Conservation (phyloP, 2,888 invertebrate genomes). For the Ectemnius lituratus region DNA sequence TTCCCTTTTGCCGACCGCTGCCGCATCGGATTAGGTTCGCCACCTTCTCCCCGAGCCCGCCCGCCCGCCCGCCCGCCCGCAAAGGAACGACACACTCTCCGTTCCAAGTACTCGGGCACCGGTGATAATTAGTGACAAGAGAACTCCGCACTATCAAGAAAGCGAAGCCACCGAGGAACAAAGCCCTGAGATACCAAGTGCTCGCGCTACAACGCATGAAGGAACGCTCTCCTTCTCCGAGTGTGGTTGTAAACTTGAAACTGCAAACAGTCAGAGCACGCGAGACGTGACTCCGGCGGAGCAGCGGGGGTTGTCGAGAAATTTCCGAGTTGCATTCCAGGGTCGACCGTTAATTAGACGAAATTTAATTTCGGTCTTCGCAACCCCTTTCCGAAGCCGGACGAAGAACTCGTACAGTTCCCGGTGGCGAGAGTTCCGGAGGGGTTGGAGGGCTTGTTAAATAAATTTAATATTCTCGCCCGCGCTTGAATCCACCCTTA, state of each 20-base stretch:
- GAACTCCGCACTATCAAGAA: no score
- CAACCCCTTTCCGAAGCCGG: conserved; percentile 44
- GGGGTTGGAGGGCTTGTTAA: conserved; percentile 58
- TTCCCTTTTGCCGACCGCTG: conserved; percentile 26
- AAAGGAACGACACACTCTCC: conserved; percentile 23
- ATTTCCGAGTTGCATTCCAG: conserved; percentile 9
- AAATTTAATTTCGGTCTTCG: conserved; percentile 62
- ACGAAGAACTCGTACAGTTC: conserved; percentile 43
- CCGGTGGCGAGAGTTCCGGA: conserved; percentile 21
- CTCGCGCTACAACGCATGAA: no score
- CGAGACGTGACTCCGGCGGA: background rate
- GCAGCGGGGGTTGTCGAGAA: background rate
- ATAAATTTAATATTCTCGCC: conserved; percentile 71
- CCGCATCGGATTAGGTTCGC: conserved; percentile 44
- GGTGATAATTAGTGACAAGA: conserved; percentile 3
- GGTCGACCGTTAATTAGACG: conserved; percentile 56
- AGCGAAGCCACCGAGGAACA: no score
- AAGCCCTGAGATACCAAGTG: no score
- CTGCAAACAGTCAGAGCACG: no score
- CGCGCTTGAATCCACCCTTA: conserved; percentile 54
- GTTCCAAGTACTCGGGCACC: background rate
- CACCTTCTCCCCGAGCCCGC: conserved; percentile 46
- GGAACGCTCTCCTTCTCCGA: no score
- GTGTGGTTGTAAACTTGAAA: no score
- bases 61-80: conserved; percentile 27